phyloP scores from a whole-genome alignment of 2,888 invertebrate species.

The Drosophila yooni region DNA sequence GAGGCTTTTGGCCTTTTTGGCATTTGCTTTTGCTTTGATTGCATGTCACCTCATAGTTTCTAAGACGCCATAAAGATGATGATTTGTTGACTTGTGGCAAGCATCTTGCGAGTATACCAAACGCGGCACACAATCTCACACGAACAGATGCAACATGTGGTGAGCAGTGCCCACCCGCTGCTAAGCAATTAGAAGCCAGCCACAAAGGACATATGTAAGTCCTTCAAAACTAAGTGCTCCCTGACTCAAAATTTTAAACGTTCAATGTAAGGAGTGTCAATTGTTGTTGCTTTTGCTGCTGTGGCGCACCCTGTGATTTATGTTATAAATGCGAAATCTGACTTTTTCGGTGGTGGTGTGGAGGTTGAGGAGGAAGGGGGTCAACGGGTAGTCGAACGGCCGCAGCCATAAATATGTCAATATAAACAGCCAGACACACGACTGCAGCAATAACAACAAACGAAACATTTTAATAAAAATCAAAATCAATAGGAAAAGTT shows the following conservation, averaged over 20 bases:
- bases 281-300: conserved; percentile 26
- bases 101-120: conserved; percentile 6
- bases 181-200: conserved; percentile 46
- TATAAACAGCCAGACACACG: conserved; percentile 65
- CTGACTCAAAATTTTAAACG: conserved; percentile 52
- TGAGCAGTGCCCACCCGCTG: conserved; percentile 36
- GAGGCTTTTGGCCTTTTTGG: conserved; percentile 8
- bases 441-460: conserved; percentile 59
- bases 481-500: conserved; percentile 68
- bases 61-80: conserved; percentile 44
- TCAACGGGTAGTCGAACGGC: conserved; percentile 30
- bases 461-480: conserved; percentile 80
- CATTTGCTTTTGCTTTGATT: conserved; percentile 28
- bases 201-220: conserved; percentile 54
- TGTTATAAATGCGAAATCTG: conserved; percentile 60
- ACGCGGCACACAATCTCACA: background rate
- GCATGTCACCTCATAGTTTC: conserved; percentile 53
- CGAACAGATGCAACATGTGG: conserved; percentile 43
- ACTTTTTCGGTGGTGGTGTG: conserved; percentile 18
- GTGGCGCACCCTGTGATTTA: conserved; percentile 75
- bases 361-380: background rate
- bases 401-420: conserved; percentile 79
- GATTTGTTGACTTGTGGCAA: conserved; percentile 30
- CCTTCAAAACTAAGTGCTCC: conserved; percentile 27
- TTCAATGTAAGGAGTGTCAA: conserved; percentile 69